Conservation (phyloP, 2,113 vertebrate genomes). For the Merops nubicus region DNA sequence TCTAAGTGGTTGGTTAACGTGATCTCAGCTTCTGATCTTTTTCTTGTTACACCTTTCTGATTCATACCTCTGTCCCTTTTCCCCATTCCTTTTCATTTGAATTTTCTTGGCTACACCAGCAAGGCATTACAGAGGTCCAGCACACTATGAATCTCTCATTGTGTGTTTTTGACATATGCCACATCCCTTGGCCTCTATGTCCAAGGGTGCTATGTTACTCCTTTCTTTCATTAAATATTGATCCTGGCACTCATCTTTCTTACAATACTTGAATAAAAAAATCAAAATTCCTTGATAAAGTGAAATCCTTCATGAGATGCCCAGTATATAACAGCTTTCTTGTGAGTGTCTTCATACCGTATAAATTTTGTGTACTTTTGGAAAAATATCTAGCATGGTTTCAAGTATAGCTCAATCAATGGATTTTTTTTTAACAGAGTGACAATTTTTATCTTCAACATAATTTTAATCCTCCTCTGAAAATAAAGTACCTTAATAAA, state of each 20-base stretch:
- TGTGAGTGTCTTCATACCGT: not conserved
- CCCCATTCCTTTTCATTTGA: slow-evolving; percentile 4
- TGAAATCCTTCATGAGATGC: not conserved
- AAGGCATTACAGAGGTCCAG: slow-evolving; percentile 14
- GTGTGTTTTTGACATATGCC: slow-evolving; percentile 19
- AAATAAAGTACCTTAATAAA: not conserved
- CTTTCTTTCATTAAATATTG: slow-evolving; percentile 31
- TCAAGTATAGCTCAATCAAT: not conserved
- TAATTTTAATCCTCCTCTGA: not conserved
- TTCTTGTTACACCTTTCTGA: not conserved
- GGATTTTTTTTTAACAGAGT: not conserved
- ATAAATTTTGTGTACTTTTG: not conserved
- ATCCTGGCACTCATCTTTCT: slow-evolving; percentile 3
- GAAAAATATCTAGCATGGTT: not conserved
- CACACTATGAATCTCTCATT: slow-evolving; percentile 14
- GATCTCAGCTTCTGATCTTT: slow-evolving; percentile 1
- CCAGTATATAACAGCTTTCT: slow-evolving; percentile 14
- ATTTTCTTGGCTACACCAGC: slow-evolving; percentile 15
- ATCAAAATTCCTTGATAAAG: not conserved
- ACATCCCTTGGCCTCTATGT: slow-evolving; percentile 41
- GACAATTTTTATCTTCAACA: not conserved
- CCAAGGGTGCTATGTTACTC: not conserved
- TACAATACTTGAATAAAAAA: not conserved
- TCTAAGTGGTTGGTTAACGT: not conserved
- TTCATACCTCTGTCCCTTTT: not conserved